Evolutionary conservation across 1,140 invertebrate genomes (phyloP).

Genomic region (Trichonephila clavata): DNA sequence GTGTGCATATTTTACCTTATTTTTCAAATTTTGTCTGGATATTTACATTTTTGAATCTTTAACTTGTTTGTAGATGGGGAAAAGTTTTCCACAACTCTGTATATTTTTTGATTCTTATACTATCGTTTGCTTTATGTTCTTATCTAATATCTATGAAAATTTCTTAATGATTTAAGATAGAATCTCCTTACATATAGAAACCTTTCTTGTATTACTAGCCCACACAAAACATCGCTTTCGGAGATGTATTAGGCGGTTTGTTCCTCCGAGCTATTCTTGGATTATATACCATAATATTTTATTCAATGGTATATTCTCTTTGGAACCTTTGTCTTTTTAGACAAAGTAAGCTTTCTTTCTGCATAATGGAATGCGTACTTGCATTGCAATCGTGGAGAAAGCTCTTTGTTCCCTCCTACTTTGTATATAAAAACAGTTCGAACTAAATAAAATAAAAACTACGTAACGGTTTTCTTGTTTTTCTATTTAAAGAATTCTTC

Average conservation of each 20-base stretch:
- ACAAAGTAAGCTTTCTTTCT: neutral
- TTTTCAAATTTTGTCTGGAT: too few species aligned
- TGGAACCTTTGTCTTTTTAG: neutral
- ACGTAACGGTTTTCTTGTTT: neutral
- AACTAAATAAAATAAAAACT: neutral
- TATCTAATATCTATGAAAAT: too few species aligned
- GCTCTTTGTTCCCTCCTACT: neutral
- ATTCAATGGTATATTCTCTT: neutral
- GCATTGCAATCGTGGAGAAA: constrained; percentile 2
- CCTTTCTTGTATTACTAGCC: too few species aligned
- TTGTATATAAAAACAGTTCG: neutral
- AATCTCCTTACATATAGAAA: too few species aligned
- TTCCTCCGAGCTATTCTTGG: neutral
- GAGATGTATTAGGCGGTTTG: neutral
- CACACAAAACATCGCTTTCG: too few species aligned
- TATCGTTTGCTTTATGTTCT: too few species aligned
- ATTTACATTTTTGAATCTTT: too few species aligned
- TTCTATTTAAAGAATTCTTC: neutral
- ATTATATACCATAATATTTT: neutral
- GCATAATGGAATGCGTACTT: neutral
- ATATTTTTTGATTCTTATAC: too few species aligned
- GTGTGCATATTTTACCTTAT: too few species aligned
- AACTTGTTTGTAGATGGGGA: too few species aligned
- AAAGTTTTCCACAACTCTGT: too few species aligned
- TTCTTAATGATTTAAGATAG: too few species aligned